Base-by-base conservation (phyloP, 2,797 vertebrate genomes). In the Myotis daubentonii region DNA sequence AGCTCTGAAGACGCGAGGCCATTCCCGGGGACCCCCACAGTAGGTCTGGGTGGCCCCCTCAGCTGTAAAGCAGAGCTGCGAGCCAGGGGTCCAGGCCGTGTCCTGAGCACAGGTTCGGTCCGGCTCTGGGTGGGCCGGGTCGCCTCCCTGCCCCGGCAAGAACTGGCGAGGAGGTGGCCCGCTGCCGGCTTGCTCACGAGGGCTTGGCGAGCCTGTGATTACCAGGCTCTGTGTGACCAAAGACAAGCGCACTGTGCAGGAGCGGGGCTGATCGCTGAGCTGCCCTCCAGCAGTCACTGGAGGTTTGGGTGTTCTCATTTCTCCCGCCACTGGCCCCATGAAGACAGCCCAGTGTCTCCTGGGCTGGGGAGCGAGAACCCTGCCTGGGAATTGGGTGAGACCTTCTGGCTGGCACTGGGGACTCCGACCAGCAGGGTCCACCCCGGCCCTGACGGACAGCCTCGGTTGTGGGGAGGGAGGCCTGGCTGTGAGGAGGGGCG, bases 401-500 rank as follows among this genome's bases (percentile, higher is more conserved):
- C 15, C 1, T 15, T 3, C 15, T 9, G 16, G 28, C 25, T 44
- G 79, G 38, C 10, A 5, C 38, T 6, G 17, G 79, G 25, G 25
- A 41, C 10, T 44, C 53, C 0, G 13, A 19, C 41, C 38, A 17
- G 53, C 13, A 9, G 20, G n/a, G 33, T 22, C 55, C 15, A 30
- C 41, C 9, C 3, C 3, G 1, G 22, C 41, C 15, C n/a, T 16
- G 20, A 17, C 33, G 1, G 30, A n/a, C 47, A n/a, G n/a, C 44
- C 10, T 12, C 0, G 1, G 5, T 0, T 11, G 22, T 5, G 36
- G 19, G 38, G 22, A 28, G 28, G 2, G 78, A 36, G n/a, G 30
- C 44, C 55, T 3, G 25, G 33, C 5, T n/a, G 19, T 4, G 8
- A 33, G n/a, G 5, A 38, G 20, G 41, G 11, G 30, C 1, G 6